A percentile compares a stretch with the other conserved stretches of the same genome.
These are phyloP conservation scores for Tricholaema leucomelas DNA, from an alignment of 2,113 vertebrate species.

Conservation along the genomic window DNA sequence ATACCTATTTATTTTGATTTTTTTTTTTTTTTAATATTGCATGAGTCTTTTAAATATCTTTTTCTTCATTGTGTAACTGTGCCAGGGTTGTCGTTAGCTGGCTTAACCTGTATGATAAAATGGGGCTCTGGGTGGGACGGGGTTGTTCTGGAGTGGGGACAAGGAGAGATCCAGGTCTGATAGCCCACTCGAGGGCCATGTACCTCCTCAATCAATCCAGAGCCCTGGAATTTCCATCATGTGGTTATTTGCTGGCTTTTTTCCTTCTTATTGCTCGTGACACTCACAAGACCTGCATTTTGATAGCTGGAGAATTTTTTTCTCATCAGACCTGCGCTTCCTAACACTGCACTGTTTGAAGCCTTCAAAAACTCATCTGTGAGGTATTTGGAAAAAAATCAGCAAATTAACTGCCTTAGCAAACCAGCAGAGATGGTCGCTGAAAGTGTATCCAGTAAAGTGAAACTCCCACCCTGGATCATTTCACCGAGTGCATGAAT, in stretches of 20 bases:
- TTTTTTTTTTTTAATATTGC: constrained; percentile 66
- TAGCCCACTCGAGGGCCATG: background rate
- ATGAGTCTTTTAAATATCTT: constrained; percentile 71
- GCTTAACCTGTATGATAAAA: constrained; percentile 54
- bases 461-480: background rate
- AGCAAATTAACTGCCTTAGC: background rate
- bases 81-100: constrained; percentile 68
- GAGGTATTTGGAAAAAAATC: constrained; percentile 31
- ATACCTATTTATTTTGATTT: constrained; percentile 60
- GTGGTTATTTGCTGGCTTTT: constrained; percentile 62
- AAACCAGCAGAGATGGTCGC: constrained; percentile 30
- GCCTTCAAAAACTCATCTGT: constrained; percentile 38
- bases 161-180: constrained; percentile 43
- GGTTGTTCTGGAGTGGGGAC: background rate
- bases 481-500: background rate
- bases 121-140: constrained; percentile 44
- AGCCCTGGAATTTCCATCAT: constrained; percentile 31
- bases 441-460: background rate
- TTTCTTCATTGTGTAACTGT: constrained; percentile 71
- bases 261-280: constrained; percentile 14
- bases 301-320: constrained; percentile 40
- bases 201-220: constrained; percentile 33
- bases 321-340: background rate
- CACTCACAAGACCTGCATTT: constrained; percentile 13
- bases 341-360: background rate